Conservation (phyloP, 1,140 invertebrate genomes). For the Holcopasites calliopsidis region DNA sequence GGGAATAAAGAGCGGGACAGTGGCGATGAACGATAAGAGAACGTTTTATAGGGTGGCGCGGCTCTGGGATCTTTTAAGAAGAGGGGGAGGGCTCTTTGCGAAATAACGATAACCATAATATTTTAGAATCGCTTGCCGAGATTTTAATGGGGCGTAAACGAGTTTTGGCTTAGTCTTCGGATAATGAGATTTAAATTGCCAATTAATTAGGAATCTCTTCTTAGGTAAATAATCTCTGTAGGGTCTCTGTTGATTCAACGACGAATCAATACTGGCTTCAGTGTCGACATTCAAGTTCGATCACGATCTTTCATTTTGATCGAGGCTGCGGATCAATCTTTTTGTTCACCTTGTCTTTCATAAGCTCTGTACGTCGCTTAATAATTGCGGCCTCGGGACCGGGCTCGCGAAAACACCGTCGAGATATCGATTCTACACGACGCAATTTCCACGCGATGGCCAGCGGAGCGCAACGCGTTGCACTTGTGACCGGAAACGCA, state of each 20-base stretch:
- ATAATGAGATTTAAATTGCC: too few relatives aligned
- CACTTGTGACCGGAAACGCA: constrained; percentile 4
- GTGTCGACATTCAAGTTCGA: not conserved
- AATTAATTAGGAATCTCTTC: too few relatives aligned
- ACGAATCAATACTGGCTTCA: not conserved
- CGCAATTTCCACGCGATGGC: constrained; percentile 35
- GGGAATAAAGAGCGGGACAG: not conserved
- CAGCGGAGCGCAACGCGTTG: not conserved
- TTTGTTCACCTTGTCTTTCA: not conserved
- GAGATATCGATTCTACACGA: constrained; percentile 55
- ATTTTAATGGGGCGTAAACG: too few relatives aligned
- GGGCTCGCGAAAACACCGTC: constrained; percentile 24
- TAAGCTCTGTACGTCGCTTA: not conserved
- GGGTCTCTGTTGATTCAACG: too few relatives aligned
- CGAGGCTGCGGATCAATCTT: not conserved
- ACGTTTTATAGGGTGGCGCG: not conserved
- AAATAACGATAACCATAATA: not conserved
- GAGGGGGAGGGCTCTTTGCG: not conserved
- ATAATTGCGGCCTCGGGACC: not conserved
- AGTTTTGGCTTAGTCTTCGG: too few relatives aligned
- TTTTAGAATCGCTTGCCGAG: not conserved
- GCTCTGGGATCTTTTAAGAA: not conserved
- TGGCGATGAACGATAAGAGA: not conserved
- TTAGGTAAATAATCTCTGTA: too few relatives aligned
- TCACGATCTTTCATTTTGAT: not conserved